A percentile compares a stretch with the other conserved stretches of the same genome.
Conservation (phyloP, 2,888 invertebrate genomes). For the Melitaea athalia region DNA sequence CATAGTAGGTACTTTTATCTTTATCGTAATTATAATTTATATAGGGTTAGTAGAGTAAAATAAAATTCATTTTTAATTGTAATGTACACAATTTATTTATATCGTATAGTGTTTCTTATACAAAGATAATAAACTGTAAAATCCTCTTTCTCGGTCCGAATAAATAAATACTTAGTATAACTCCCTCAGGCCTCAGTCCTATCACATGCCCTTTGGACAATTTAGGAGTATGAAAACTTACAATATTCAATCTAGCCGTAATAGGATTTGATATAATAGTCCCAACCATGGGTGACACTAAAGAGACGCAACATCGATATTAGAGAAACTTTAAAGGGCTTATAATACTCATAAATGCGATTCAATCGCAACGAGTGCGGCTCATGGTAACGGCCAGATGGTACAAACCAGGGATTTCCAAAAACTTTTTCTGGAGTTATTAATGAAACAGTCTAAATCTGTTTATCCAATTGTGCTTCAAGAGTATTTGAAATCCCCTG, state of each 20-base stretch:
- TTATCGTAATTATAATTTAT: not conserved
- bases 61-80: constrained; percentile 69
- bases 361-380: constrained; percentile 40
- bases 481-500: constrained; percentile 24
- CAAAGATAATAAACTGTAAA: constrained; percentile 82
- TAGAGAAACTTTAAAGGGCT: constrained; percentile 40
- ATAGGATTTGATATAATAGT: constrained; percentile 53
- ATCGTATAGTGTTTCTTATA: constrained; percentile 80
- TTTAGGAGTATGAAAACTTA: constrained; percentile 61
- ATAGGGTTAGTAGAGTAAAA: constrained; percentile 43
- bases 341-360: constrained; percentile 38
- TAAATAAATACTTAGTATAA: constrained; percentile 79
- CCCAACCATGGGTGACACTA: constrained; percentile 46
- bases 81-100: constrained; percentile 82
- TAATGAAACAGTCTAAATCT: constrained; percentile 1
- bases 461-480: not conserved
- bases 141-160: constrained; percentile 74
- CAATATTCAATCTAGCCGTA: constrained; percentile 60
- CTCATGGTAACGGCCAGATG: constrained; percentile 44
- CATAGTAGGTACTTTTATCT: not conserved
- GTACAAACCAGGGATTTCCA: constrained; percentile 34
- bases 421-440: not conserved
- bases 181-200: constrained; percentile 53
- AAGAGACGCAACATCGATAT: constrained; percentile 37
- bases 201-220: constrained; percentile 71